These are phyloP conservation scores for Eolophus roseicapilla DNA, from an alignment of 2,113 vertebrate genomes.

Conservation along the genomic window DNA sequence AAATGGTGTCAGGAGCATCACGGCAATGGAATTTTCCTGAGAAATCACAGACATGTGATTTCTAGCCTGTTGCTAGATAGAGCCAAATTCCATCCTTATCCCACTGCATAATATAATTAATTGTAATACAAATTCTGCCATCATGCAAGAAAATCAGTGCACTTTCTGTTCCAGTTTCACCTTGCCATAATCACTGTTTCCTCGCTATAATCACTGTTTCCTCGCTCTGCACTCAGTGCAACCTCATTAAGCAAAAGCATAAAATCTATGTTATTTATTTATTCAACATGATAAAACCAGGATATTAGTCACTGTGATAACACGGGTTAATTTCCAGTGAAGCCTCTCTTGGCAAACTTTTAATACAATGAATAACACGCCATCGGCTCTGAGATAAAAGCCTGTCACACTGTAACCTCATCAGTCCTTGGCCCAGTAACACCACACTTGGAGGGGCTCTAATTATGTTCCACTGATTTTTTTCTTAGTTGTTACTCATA, in stretches of 20 bases:
- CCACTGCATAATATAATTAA: neutral
- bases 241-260: slow-evolving; percentile 53
- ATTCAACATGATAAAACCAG: slow-evolving; percentile 64
- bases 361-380: neutral
- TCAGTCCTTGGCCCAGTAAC: neutral
- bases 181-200: neutral
- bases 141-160: neutral
- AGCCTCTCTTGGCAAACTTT: slow-evolving; percentile 65
- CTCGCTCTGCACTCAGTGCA: slow-evolving; percentile 2
- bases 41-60: neutral
- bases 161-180: neutral
- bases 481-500: slow-evolving; percentile 50
- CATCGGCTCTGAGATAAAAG: slow-evolving; percentile 62
- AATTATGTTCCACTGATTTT: slow-evolving; percentile 14
- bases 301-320: slow-evolving; percentile 63
- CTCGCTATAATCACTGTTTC: too few species aligned
- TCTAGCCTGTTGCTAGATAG: neutral
- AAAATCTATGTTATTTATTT: slow-evolving; percentile 48
- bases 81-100: neutral
- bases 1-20: rapidly evolving
- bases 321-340: slow-evolving; percentile 20
- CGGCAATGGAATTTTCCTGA: neutral
- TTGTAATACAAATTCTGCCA: neutral
- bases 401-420: slow-evolving; percentile 15
- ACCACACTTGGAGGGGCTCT: neutral